A percentile compares a stretch with the other conserved stretches of the same genome.
These are phyloP conservation scores for Halisarca cf. caerulea DNA, from an alignment of 37 sponge, comb jelly and placozoan genomes.

Conservation along the genomic window DNA sequence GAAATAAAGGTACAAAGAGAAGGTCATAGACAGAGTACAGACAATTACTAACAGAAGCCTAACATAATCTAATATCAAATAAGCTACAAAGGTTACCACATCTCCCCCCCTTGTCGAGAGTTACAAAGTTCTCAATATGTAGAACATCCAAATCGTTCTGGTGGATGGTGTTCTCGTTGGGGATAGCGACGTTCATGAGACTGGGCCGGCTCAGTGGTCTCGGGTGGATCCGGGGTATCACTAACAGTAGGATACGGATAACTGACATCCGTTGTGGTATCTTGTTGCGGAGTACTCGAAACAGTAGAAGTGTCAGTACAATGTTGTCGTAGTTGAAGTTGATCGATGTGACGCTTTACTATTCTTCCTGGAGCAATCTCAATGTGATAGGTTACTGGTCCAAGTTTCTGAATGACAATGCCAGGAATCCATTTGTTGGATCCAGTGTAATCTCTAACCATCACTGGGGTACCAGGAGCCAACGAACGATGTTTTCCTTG, in stretches of 20 bases:
- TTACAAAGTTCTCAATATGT: not conserved
- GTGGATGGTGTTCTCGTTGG: not conserved
- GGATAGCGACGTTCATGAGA: not conserved
- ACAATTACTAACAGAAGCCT: too few species aligned
- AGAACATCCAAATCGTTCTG: not conserved
- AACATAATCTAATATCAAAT: too few species aligned
- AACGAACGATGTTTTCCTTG: not conserved
- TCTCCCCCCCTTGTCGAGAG: not conserved
- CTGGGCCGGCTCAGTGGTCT: not conserved
- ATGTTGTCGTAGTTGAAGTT: not conserved
- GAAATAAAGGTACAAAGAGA: too few species aligned
- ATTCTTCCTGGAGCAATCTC: not conserved
- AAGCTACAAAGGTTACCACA: too few species aligned
- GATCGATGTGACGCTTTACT: not conserved
- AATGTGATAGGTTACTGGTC: conserved; percentile 1
- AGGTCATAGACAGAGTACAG: too few species aligned
- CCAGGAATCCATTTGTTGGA: conserved; percentile 8
- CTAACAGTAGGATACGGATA: not conserved
- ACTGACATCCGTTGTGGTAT: not conserved
- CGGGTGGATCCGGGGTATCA: not conserved
- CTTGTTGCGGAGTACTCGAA: not conserved
- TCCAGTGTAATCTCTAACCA: not conserved
- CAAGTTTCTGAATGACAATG: not conserved
- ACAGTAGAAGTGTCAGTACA: not conserved
- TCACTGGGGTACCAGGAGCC: not conserved